Percentiles rank a stretch among this genome's conserved stretches.
phyloP scores from a whole-genome alignment of 2,888 invertebrate genomes.

The Chloromyia formosa region DNA sequence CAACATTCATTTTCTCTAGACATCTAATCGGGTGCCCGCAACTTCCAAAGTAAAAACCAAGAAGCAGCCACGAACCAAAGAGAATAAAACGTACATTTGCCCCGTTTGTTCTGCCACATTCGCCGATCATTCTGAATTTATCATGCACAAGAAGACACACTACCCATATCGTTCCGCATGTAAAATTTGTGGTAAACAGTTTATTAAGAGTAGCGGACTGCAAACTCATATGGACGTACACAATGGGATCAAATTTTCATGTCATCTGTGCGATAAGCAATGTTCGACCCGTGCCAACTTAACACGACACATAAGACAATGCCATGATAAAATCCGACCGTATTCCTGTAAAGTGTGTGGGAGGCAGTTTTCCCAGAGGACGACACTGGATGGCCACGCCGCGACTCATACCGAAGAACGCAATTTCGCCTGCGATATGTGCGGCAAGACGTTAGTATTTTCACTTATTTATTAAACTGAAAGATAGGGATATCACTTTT shows the following conservation, averaged over 20 bases:
- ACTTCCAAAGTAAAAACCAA: too few relatives aligned
- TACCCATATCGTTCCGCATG: constrained; percentile 39
- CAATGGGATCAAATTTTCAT: constrained; percentile 26
- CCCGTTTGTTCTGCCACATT: constrained; percentile 3
- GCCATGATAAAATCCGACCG: constrained; percentile 36
- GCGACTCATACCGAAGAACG: constrained; percentile 41
- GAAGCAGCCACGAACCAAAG: too few relatives aligned
- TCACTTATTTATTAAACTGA: too few relatives aligned
- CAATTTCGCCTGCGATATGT: constrained; percentile 43
- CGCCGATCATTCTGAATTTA: not conserved
- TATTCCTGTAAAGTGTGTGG: constrained; percentile 24
- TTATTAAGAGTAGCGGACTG: constrained; percentile 39
- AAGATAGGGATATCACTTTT: too few relatives aligned
- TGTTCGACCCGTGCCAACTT: constrained; percentile 48
- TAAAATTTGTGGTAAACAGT: constrained; percentile 41
- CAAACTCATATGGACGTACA: constrained; percentile 43
- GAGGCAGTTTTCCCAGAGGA: too few relatives aligned
- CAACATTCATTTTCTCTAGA: too few relatives aligned
- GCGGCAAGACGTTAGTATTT: constrained; percentile 45
- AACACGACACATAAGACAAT: constrained; percentile 44
- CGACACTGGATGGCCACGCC: constrained; percentile 14
- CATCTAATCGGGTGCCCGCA: too few relatives aligned
- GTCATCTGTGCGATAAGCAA: constrained; percentile 41
- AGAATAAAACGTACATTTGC: not conserved
- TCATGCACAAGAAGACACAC: constrained; percentile 44